phyloP scores from a whole-genome alignment of 2,113 vertebrate species.

The Daboia siamensis region DNA sequence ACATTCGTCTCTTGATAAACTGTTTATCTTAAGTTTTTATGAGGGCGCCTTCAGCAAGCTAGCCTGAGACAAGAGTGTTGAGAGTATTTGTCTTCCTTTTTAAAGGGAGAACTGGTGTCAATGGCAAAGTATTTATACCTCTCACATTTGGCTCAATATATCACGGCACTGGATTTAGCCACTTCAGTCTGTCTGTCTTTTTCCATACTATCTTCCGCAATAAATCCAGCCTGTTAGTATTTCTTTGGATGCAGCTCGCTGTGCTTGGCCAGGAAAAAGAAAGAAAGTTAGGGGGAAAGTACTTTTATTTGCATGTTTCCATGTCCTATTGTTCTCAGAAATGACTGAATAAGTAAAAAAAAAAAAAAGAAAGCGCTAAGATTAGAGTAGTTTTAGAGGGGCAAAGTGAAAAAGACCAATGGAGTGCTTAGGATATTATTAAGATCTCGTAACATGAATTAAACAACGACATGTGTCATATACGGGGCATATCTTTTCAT shows the following conservation, averaged over 20 bases:
- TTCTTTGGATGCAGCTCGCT: conserved; percentile 45
- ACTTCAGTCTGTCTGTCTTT: conserved; percentile 52
- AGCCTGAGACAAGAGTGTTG: conserved; percentile 77
- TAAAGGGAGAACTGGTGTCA: conserved; percentile 40
- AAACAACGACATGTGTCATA: not conserved
- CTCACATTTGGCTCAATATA: conserved; percentile 63
- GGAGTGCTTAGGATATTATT: not conserved
- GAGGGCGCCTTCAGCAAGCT: conserved; percentile 78
- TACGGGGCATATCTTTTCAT: not conserved
- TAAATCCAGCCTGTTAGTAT: conserved; percentile 59
- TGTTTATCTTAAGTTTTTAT: conserved; percentile 85
- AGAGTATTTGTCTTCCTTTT: conserved; percentile 68
- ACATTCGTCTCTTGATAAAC: conserved; percentile 81
- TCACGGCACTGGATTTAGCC: conserved; percentile 59
- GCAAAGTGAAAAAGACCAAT: too few species aligned
- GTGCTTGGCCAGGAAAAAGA: conserved; percentile 5
- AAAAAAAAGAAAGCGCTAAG: not conserved
- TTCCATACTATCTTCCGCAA: conserved; percentile 52
- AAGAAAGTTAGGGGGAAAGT: conserved; percentile 22
- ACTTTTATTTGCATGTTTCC: not conserved
- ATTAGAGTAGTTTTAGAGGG: not conserved
- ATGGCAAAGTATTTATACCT: conserved; percentile 61
- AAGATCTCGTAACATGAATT: not conserved
- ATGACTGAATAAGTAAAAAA: not conserved
- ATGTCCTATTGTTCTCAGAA: conserved; percentile 19